Conservation (phyloP, 2,113 vertebrate genomes). For the Rhineura floridana region DNA sequence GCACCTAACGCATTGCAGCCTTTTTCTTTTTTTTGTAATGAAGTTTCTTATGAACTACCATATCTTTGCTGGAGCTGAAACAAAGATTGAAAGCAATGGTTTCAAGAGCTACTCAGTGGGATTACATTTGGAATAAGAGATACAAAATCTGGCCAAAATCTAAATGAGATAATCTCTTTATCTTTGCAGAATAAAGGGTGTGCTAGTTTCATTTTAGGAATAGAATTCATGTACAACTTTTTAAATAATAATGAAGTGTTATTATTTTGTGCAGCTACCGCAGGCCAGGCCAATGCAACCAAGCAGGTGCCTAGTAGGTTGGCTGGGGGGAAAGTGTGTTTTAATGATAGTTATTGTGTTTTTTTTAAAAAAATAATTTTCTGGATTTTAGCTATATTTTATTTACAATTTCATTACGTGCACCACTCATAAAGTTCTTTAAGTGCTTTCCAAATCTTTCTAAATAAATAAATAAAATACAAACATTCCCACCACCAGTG, state of each 20-base stretch:
- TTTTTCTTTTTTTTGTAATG: neutral
- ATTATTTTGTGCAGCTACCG: neutral
- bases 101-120: constrained; percentile 12
- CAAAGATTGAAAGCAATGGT: neutral
- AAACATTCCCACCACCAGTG: neutral
- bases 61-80: neutral
- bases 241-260: neutral
- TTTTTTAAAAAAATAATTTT: too few relatives aligned
- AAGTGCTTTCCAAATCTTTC: too few relatives aligned
- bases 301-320: neutral
- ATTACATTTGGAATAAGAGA: constrained; percentile 28
- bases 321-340: too few relatives aligned
- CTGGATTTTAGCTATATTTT: too few relatives aligned
- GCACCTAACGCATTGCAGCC: neutral
- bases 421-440: too few relatives aligned
- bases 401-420: too few relatives aligned
- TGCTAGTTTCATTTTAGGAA: neutral
- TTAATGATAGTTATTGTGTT: too few relatives aligned
- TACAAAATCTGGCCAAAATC: neutral
- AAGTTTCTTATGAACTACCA: neutral
- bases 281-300: too few relatives aligned
- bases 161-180: neutral
- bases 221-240: neutral
- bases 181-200: neutral
- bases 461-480: too few relatives aligned